phyloP scores from a whole-genome alignment of 2,888 invertebrate species.

The Nomada ferruginata region DNA sequence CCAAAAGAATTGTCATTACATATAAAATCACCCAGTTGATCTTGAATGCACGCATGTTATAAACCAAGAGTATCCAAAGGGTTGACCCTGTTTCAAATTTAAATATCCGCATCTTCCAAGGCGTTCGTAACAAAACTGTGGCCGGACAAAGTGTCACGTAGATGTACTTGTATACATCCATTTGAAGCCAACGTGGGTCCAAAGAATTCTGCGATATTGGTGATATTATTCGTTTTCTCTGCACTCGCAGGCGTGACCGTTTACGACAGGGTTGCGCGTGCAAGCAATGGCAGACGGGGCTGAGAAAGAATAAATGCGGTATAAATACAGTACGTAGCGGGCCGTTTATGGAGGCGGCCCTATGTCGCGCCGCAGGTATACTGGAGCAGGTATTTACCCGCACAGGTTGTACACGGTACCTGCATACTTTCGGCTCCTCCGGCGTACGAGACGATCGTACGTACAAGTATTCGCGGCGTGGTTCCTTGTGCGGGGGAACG shows the following conservation, averaged over 20 bases:
- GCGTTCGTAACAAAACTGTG: not conserved
- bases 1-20: too few species aligned
- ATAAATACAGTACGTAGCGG: slow-evolving; percentile 36
- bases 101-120: too few species aligned
- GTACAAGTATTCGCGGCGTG: slow-evolving; percentile 60
- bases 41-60: too few species aligned
- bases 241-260: not conserved
- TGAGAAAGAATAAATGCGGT: slow-evolving; percentile 52
- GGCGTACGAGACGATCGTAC: slow-evolving; percentile 47
- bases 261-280: slow-evolving; percentile 2
- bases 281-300: not conserved
- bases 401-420: slow-evolving; percentile 66
- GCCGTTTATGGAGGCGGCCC: slow-evolving; percentile 62
- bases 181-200: not conserved
- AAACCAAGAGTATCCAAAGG: too few species aligned
- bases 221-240: slow-evolving; percentile 5
- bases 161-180: not conserved
- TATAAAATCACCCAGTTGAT: too few species aligned
- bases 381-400: slow-evolving; percentile 67
- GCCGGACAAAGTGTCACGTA: not conserved
- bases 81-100: too few species aligned
- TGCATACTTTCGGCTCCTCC: slow-evolving; percentile 66
- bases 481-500: slow-evolving; percentile 52
- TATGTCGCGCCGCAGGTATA: slow-evolving; percentile 67
- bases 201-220: not conserved